phyloP scores from a whole-genome alignment of 2,113 vertebrate genomes.

The Sterna hirundo region DNA sequence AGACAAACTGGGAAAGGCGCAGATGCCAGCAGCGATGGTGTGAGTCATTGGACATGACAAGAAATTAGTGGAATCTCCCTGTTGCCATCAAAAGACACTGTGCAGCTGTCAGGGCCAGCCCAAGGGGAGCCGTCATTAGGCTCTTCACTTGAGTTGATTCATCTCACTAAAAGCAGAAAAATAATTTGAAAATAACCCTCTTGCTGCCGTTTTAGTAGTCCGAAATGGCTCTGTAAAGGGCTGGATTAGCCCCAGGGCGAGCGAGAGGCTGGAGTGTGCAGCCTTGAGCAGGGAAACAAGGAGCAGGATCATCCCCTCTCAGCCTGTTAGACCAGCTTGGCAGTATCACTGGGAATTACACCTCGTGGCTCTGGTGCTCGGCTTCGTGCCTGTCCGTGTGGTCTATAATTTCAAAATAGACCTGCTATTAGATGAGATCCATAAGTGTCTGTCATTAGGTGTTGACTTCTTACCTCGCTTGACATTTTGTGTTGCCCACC shows the following conservation, averaged over 20 bases:
- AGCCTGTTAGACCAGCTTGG: neutral
- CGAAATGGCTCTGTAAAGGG: neutral
- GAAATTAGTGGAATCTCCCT: neutral
- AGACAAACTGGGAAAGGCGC: neutral
- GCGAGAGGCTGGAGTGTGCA: accelerated
- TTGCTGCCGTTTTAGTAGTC: neutral
- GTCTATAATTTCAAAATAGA: neutral
- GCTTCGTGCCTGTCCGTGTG: neutral
- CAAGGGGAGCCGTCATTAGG: accelerated
- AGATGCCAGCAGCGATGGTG: neutral
- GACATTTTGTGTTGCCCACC: neutral
- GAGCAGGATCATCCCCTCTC: neutral
- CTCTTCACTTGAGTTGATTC: neutral
- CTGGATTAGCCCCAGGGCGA: neutral
- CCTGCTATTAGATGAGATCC: neutral
- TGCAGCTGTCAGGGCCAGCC: neutral
- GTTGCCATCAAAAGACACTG: neutral
- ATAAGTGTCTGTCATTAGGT: too few species aligned
- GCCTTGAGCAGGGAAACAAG: neutral
- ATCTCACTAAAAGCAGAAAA: neutral
- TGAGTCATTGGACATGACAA: neutral
- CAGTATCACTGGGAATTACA: neutral
- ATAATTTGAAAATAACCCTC: neutral
- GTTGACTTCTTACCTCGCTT: neutral
- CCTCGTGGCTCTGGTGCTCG: neutral